Conservation (phyloP, 2,113 vertebrate species). For the Mastomys coucha region DNA sequence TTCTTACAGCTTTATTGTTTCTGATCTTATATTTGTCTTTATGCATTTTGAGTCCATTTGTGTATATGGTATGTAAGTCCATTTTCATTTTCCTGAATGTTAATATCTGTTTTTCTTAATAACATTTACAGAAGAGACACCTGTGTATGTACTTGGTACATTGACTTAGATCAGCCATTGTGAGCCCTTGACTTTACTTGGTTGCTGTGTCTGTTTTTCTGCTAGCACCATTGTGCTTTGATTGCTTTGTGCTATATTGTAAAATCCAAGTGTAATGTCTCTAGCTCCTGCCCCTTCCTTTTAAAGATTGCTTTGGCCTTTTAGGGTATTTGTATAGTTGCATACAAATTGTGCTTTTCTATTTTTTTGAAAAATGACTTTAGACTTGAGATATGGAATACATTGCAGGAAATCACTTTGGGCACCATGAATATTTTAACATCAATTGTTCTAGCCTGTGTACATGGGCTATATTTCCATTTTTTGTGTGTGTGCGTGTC, state of each 20-base stretch:
- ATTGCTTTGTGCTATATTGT: not conserved
- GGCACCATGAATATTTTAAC: not conserved
- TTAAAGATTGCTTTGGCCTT: not conserved
- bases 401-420: not conserved
- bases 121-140: not conserved
- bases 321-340: not conserved
- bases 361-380: slow-evolving; percentile 1
- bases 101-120: not conserved
- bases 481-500: not conserved
- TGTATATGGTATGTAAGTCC: not conserved
- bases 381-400: not conserved
- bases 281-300: not conserved
- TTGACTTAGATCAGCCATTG: not conserved
- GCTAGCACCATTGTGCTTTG: not conserved
- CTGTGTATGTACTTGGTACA: not conserved
- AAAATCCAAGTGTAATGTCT: not conserved
- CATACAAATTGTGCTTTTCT: not conserved
- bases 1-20: not conserved
- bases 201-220: not conserved
- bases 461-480: not conserved
- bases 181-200: not conserved
- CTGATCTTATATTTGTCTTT: not conserved
- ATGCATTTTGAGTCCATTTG: not conserved
- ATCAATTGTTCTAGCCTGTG: not conserved
- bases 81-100: not conserved